phyloP scores from a whole-genome alignment of 2,888 invertebrate genomes.

The Entomobrya multifasciata region DNA sequence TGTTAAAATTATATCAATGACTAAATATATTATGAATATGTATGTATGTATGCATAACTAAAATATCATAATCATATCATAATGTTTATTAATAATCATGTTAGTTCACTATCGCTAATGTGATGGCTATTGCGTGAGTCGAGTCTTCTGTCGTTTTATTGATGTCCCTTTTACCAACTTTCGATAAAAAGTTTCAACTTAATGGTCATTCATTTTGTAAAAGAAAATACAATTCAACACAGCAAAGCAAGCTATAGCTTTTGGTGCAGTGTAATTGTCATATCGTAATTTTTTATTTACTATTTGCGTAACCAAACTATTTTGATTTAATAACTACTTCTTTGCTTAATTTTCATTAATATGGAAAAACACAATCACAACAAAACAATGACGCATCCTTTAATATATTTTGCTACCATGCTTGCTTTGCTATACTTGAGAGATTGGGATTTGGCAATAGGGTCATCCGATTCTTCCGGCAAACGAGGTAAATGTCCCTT shows the following conservation, averaged over 20 bases:
- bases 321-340: background rate
- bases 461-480: constrained; percentile 61
- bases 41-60: background rate
- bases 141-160: constrained; percentile 42
- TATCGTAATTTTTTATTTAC: constrained; percentile 10
- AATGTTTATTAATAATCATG: constrained; percentile 31
- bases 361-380: background rate
- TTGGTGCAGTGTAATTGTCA: constrained; percentile 21
- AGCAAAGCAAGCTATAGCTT: background rate
- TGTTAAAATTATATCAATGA: constrained; percentile 31
- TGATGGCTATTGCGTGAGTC: constrained; percentile 50
- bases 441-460: constrained; percentile 49
- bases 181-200: background rate
- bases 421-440: no score
- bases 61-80: background rate
- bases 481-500: constrained; percentile 1
- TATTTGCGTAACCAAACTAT: constrained; percentile 3
- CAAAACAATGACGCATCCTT: background rate
- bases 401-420: constrained; percentile 34
- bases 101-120: constrained; percentile 5
- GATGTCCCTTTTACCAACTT: constrained; percentile 32
- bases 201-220: background rate
- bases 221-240: background rate
- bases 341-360: background rate
- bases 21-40: background rate